A percentile compares a stretch with the other conserved stretches of the same genome.
These are phyloP conservation scores for Acanthurus tractus DNA, from an alignment of 2,797 vertebrate species.

Conservation along the genomic window DNA sequence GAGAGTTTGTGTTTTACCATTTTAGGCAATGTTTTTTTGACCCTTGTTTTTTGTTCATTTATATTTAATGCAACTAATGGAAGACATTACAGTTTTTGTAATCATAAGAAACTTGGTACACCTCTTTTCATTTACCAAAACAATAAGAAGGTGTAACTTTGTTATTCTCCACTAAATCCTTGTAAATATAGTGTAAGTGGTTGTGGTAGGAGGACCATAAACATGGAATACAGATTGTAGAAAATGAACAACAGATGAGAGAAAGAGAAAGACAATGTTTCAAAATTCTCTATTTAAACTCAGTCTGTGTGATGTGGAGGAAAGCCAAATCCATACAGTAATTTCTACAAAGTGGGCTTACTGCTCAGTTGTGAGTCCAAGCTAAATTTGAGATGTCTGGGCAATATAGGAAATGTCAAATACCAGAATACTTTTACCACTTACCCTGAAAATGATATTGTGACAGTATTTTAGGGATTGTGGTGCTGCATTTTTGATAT, in stretches of 20 bases:
- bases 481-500: too few species aligned
- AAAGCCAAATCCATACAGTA: too few species aligned
- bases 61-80: neutral
- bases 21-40: neutral
- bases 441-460: too few species aligned
- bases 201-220: neutral
- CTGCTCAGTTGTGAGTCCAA: too few species aligned
- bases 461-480: too few species aligned
- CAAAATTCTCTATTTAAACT: neutral
- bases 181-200: neutral
- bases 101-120: neutral
- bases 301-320: too few species aligned
- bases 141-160: neutral
- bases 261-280: neutral
- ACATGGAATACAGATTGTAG: neutral
- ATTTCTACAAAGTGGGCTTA: too few species aligned
- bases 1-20: neutral
- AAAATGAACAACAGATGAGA: neutral
- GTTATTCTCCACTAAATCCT: neutral
- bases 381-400: too few species aligned
- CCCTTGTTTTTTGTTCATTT: neutral
- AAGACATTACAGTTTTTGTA: neutral
- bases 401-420: too few species aligned
- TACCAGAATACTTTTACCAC: too few species aligned
- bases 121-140: neutral